These are phyloP conservation scores for Paraescarpia echinospica DNA, from an alignment of 1,140 invertebrate species.

Conservation along the genomic window DNA sequence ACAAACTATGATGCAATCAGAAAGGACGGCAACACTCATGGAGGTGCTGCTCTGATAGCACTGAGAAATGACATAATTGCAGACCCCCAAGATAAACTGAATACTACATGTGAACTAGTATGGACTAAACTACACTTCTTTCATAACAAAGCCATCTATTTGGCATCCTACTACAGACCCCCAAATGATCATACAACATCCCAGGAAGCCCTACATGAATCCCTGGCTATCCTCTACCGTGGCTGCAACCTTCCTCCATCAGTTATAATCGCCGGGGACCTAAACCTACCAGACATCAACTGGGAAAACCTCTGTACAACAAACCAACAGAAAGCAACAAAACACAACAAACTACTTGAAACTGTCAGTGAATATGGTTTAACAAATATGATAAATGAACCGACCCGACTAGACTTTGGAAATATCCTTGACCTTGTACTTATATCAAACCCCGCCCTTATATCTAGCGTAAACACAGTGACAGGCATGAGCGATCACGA, in stretches of 20 bases:
- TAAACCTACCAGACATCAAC: background rate
- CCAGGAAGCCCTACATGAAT: background rate
- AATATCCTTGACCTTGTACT: background rate
- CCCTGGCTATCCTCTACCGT: background rate
- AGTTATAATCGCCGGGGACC: background rate
- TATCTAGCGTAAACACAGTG: background rate
- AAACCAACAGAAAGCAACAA: background rate
- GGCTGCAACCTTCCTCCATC: background rate
- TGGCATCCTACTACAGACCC: too few relatives aligned
- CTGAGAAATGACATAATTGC: too few relatives aligned
- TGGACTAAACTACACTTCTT: too few relatives aligned
- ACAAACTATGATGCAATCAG: too few relatives aligned
- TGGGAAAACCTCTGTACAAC: background rate
- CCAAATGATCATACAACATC: background rate
- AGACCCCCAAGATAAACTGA: too few relatives aligned
- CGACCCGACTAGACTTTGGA: background rate
- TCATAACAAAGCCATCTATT: too few relatives aligned
- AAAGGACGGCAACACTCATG: too few relatives aligned
- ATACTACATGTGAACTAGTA: too few relatives aligned
- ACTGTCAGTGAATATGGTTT: background rate
- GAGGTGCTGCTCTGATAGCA: too few relatives aligned
- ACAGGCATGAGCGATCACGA: background rate
- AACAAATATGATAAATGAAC: background rate
- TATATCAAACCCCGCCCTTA: background rate
- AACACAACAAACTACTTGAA: background rate